A percentile compares a stretch with the other conserved stretches of the same genome.
Conservation (phyloP, 2,113 vertebrate genomes). For the Xenopus laevis region DNA sequence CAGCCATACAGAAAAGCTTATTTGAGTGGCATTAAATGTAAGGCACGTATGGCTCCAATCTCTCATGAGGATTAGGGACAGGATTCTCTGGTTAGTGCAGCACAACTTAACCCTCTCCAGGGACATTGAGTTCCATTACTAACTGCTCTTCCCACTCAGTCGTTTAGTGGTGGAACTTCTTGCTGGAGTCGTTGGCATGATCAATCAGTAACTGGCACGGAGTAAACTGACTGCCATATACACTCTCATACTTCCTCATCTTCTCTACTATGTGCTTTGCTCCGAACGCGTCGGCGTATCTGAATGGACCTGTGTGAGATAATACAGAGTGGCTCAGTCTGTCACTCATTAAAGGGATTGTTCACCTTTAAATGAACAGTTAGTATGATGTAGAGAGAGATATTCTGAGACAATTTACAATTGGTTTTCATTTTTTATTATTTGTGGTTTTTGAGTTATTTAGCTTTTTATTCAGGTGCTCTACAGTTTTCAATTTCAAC, state of each 20-base stretch:
- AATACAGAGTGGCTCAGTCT: too few species aligned
- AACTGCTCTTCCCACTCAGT: background rate
- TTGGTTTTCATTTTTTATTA: too few species aligned
- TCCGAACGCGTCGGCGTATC: slow-evolving; percentile 78
- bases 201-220: slow-evolving; percentile 90
- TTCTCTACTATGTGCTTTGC: slow-evolving; percentile 83
- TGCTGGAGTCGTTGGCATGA: slow-evolving; percentile 77
- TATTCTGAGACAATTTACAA: too few species aligned
- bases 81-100: background rate
- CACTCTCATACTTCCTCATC: slow-evolving; percentile 79
- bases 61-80: background rate
- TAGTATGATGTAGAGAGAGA: too few species aligned
- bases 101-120: background rate
- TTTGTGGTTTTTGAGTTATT: too few species aligned
- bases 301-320: slow-evolving; percentile 80
- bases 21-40: slow-evolving; percentile 10
- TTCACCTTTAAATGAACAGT: too few species aligned
- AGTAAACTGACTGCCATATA: slow-evolving; percentile 84
- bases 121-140: background rate
- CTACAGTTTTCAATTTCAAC: too few species aligned
- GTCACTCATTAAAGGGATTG: too few species aligned
- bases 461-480: too few species aligned
- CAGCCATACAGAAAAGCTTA: slow-evolving; percentile 14
- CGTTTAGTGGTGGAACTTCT: slow-evolving; percentile 80
- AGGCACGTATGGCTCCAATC: slow-evolving; percentile 54